Percentiles rank a stretch among this genome's conserved stretches.
Conservation (phyloP, 2,888 invertebrate genomes). For the Formica aserva region DNA sequence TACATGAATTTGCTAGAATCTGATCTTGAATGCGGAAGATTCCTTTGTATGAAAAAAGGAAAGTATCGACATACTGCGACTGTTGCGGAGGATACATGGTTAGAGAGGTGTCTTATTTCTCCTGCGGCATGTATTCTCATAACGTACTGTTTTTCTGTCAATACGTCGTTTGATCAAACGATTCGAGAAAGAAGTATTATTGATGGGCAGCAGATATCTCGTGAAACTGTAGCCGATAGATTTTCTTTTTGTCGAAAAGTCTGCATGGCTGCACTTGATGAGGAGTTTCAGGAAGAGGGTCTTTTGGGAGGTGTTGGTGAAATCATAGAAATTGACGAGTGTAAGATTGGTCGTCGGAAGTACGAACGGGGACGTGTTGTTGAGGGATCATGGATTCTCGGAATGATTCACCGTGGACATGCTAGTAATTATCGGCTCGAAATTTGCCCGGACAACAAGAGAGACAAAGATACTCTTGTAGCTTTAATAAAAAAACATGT, state of each 20-base stretch:
- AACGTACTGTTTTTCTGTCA: not conserved
- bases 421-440: not conserved
- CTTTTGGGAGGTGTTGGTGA: not conserved
- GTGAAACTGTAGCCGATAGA: not conserved
- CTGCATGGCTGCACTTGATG: not conserved
- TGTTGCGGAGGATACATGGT: not conserved
- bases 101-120: not conserved
- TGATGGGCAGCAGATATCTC: not conserved
- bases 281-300: not conserved
- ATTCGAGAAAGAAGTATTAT: not conserved
- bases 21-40: not conserved
- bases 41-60: not conserved
- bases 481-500: conserved; percentile 9
- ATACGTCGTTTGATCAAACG: not conserved
- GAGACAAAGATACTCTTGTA: not conserved
- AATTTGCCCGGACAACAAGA: conserved; percentile 7
- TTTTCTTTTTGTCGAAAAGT: not conserved
- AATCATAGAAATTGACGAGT: not conserved
- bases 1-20: not conserved
- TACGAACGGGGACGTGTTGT: not conserved
- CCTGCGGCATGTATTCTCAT: not conserved
- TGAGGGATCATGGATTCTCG: conserved; percentile 8
- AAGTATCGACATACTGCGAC: conserved; percentile 1
- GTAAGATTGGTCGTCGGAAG: conserved; percentile 3
- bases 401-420: conserved; percentile 4